A percentile compares a stretch with the other conserved stretches of the same genome.
Evolutionary conservation across 2,113 vertebrate species (phyloP).

Genomic region (Bostrychus sinensis): DNA sequence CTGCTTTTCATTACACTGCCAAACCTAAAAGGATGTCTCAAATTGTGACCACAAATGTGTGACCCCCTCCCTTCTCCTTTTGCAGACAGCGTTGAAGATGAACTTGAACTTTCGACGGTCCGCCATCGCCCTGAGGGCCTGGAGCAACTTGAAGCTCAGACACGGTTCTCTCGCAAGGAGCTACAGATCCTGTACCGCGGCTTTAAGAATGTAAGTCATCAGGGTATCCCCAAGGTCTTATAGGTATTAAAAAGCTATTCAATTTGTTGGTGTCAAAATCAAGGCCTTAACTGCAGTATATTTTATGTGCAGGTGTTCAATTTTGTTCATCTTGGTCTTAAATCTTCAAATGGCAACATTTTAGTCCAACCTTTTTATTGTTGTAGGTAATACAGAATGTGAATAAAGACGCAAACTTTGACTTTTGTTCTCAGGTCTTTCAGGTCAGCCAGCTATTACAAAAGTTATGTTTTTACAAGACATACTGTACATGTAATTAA

Average conservation of each 20-base stretch:
- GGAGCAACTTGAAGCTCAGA: slow-evolving; percentile 95
- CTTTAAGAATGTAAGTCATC: slow-evolving; percentile 95
- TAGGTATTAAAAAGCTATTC: background rate
- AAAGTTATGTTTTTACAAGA: too few species aligned
- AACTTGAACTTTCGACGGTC: slow-evolving; percentile 93
- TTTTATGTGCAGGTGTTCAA: too few species aligned
- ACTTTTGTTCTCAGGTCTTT: too few species aligned
- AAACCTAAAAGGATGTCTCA: background rate
- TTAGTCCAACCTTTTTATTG: too few species aligned
- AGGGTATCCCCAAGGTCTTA: too few species aligned
- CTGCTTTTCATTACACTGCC: background rate
- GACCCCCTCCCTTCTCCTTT: slow-evolving; percentile 41
- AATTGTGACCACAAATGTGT: slow-evolving; percentile 13
- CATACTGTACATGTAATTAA: too few species aligned
- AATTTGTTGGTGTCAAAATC: too few species aligned
- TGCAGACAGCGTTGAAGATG: slow-evolving; percentile 97
- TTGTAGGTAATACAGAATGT: too few species aligned
- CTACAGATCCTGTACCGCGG: slow-evolving; percentile 98
- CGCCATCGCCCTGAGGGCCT: slow-evolving; percentile 96
- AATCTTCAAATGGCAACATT: background rate
- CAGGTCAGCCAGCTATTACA: too few species aligned
- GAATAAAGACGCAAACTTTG: too few species aligned
- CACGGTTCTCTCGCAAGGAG: slow-evolving; percentile 96
- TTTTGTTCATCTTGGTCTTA: background rate
- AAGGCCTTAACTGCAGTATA: too few species aligned